These are phyloP conservation scores for Tinamus major DNA, from an alignment of 2,797 vertebrate species.

Conservation along the genomic window DNA sequence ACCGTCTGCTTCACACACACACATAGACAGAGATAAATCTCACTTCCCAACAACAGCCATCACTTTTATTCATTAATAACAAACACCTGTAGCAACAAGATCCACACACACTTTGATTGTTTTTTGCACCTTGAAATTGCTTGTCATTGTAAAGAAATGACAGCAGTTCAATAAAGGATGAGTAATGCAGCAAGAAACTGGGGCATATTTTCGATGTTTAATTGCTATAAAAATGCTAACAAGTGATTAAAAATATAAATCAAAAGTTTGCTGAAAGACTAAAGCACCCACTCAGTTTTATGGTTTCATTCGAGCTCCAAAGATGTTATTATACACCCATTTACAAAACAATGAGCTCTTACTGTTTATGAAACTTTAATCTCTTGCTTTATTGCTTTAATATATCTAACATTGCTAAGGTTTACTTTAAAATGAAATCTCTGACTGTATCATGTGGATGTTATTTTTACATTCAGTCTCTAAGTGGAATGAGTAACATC, in stretches of 20 bases:
- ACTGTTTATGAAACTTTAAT: constrained; percentile 88
- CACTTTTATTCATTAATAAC: constrained; percentile 65
- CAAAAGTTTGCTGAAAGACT: constrained; percentile 80
- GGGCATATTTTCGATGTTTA: constrained; percentile 75
- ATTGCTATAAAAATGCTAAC: constrained; percentile 75
- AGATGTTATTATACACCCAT: constrained; percentile 80
- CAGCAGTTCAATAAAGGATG: constrained; percentile 72
- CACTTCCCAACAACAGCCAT: constrained; percentile 29
- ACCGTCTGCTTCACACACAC: background rate
- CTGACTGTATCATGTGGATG: constrained; percentile 75
- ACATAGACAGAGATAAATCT: constrained; percentile 36
- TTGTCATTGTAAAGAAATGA: constrained; percentile 73
- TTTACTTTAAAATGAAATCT: constrained; percentile 83
- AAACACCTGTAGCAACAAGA: constrained; percentile 69
- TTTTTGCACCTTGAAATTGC: constrained; percentile 67
- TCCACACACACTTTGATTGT: constrained; percentile 42
- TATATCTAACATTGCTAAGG: constrained; percentile 81
- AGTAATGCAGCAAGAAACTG: constrained; percentile 55
- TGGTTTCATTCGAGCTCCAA: constrained; percentile 79
- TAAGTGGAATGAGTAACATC: constrained; percentile 78
- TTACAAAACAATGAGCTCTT: constrained; percentile 84
- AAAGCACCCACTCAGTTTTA: constrained; percentile 78
- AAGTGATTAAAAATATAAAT: constrained; percentile 85
- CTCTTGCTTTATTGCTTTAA: constrained; percentile 85
- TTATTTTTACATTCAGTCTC: constrained; percentile 73